A percentile compares a stretch with the other conserved stretches of the same genome.
phyloP scores from a whole-genome alignment of 2,797 vertebrate genomes.

The Cyclopterus lumpus region DNA sequence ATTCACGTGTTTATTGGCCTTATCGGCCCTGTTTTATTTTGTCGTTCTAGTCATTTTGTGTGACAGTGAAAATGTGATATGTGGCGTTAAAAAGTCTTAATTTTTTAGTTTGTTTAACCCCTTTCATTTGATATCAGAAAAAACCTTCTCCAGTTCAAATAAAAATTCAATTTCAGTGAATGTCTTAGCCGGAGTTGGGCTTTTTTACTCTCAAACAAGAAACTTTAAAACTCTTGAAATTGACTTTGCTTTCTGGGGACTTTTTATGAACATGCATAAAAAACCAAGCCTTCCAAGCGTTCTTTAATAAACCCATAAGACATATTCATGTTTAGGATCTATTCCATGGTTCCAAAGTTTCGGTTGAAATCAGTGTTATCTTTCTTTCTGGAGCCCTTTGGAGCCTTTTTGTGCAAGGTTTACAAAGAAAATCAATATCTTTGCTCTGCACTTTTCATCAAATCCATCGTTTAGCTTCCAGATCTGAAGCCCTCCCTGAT shows the following conservation, averaged over 20 bases:
- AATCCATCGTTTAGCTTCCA: constrained; percentile 14
- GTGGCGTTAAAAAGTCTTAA: not conserved
- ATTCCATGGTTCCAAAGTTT: constrained; percentile 30
- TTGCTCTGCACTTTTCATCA: constrained; percentile 20
- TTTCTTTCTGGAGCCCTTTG: constrained; percentile 30
- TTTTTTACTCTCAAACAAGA: not conserved
- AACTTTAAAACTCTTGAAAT: not conserved
- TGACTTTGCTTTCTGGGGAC: not conserved
- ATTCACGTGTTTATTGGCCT: not conserved
- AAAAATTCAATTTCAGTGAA: not conserved
- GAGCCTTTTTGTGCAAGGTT: constrained; percentile 18
- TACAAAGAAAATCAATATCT: constrained; percentile 40
- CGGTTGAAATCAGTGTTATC: constrained; percentile 33
- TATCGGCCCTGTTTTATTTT: not conserved
- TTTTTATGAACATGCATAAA: not conserved
- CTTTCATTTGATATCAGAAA: not conserved
- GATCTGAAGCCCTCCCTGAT: not conserved
- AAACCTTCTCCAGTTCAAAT: not conserved
- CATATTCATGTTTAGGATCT: not conserved
- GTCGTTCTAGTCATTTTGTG: not conserved
- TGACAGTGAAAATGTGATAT: not conserved
- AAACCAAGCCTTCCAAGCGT: not conserved
- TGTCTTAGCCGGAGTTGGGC: not conserved
- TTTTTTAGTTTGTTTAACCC: not conserved
- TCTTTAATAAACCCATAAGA: not conserved